phyloP scores from a whole-genome alignment of 2,113 vertebrate genomes.

The Tragelaphus buxtoni region DNA sequence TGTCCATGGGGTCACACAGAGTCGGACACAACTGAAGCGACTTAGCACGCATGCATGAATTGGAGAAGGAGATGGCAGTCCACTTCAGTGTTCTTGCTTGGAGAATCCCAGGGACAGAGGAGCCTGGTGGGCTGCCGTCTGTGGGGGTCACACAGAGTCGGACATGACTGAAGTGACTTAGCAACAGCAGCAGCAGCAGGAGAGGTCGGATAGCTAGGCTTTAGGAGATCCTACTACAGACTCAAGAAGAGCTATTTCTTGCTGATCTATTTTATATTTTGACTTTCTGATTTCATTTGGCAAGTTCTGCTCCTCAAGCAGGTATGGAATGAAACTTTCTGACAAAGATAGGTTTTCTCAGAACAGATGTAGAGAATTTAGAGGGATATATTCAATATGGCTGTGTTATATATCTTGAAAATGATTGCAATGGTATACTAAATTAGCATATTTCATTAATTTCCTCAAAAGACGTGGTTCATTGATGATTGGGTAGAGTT shows the following conservation, averaged over 20 bases:
- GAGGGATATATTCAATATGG: background rate
- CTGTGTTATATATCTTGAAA: background rate
- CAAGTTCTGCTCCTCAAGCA: background rate
- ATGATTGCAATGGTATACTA: background rate
- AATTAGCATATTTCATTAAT: background rate
- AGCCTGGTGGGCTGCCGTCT: fast-evolving
- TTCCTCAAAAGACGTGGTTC: background rate
- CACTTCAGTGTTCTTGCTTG: background rate
- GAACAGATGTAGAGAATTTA: background rate
- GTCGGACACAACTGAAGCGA: background rate
- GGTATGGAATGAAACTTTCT: background rate
- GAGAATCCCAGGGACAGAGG: background rate
- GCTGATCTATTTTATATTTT: background rate
- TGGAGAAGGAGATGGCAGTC: background rate
- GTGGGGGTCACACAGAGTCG: fast-evolving
- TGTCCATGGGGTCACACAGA: background rate
- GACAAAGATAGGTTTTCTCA: background rate
- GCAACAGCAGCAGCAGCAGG: background rate
- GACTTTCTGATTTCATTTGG: background rate
- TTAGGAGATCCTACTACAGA: background rate
- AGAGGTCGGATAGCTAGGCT: background rate
- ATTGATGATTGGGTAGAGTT: background rate
- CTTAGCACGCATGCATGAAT: too few species aligned
- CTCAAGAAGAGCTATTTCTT: background rate
- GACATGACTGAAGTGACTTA: background rate